Evolutionary conservation across 1,140 invertebrate species (phyloP).

Genomic region (Drosophila watanabei): DNA sequence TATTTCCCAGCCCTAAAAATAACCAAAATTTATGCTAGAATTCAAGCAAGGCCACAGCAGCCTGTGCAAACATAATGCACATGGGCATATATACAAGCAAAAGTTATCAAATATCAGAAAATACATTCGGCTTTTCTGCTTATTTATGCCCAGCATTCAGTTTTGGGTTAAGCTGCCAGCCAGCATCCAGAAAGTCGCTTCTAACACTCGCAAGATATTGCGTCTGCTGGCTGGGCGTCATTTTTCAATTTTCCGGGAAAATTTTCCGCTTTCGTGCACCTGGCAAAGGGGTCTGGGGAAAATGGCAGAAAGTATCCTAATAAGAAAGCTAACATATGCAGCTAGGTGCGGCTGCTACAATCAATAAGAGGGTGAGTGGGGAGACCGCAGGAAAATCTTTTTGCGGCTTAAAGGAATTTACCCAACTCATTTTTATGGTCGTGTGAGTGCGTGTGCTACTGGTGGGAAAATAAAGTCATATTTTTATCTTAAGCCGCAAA

Average conservation of each 20-base stretch:
- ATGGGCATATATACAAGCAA: not conserved
- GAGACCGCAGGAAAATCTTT: constrained; percentile 19
- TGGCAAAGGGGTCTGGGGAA: not conserved
- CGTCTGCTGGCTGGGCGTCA: constrained; percentile 38
- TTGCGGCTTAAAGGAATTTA: constrained; percentile 30
- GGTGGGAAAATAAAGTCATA: constrained; percentile 38
- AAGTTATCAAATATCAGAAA: constrained; percentile 47
- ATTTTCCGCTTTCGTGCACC: not conserved
- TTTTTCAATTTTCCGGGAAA: constrained; percentile 56
- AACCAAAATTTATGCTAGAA: constrained; percentile 1
- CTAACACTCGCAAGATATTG: constrained; percentile 41
- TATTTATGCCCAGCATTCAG: constrained; percentile 36
- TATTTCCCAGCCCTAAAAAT: not conserved
- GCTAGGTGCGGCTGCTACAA: constrained; percentile 10
- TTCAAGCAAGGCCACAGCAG: constrained; percentile 9
- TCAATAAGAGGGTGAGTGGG: constrained; percentile 16
- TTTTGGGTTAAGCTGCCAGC: constrained; percentile 39
- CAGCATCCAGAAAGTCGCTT: constrained; percentile 20
- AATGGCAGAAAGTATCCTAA: constrained; percentile 23
- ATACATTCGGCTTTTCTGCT: constrained; percentile 31
- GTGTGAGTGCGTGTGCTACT: not conserved
- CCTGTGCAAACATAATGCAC: constrained; percentile 10
- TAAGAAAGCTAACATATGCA: constrained; percentile 62
- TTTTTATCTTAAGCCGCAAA: constrained; percentile 37
- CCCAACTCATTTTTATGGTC: constrained; percentile 22